phyloP scores from a whole-genome alignment of 2,797 vertebrate species.

The Saxicola maurus region DNA sequence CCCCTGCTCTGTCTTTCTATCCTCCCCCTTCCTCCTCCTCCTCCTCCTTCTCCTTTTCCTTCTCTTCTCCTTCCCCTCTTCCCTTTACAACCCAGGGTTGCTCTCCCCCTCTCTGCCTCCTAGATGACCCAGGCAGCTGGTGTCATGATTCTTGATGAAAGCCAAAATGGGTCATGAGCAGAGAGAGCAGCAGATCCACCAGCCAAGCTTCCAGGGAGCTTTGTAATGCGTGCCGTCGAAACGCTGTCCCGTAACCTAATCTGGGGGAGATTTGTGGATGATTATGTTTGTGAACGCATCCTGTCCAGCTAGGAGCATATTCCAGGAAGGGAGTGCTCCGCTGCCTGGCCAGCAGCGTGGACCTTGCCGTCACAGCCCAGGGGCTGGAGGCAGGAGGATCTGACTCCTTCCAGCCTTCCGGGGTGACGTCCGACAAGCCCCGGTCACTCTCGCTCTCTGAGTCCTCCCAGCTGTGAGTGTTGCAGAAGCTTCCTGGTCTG shows the following conservation, averaged over 20 bases:
- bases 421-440: neutral
- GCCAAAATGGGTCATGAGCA: constrained; percentile 55
- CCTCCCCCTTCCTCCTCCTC: neutral
- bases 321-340: constrained; percentile 11
- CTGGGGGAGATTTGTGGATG: constrained; percentile 44
- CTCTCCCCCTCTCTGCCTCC: constrained; percentile 53
- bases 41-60: neutral
- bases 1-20: neutral
- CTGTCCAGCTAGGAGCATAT: constrained; percentile 46
- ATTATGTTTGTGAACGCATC: constrained; percentile 19
- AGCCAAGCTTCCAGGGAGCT: constrained; percentile 35
- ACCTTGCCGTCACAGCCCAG: neutral
- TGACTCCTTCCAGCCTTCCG: constrained; percentile 32
- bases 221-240: neutral
- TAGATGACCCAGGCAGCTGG: constrained; percentile 53
- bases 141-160: constrained; percentile 59
- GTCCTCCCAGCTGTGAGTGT: neutral
- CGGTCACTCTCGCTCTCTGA: neutral
- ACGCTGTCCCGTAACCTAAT: constrained; percentile 33
- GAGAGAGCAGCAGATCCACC: constrained; percentile 19
- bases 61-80: constrained; percentile 24
- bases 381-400: constrained; percentile 11
- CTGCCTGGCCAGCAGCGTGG: neutral
- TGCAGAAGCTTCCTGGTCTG: neutral
- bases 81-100: constrained; percentile 24